These are phyloP conservation scores for Trachurus trachurus DNA, from an alignment of 2,797 vertebrate genomes.

Conservation along the genomic window DNA sequence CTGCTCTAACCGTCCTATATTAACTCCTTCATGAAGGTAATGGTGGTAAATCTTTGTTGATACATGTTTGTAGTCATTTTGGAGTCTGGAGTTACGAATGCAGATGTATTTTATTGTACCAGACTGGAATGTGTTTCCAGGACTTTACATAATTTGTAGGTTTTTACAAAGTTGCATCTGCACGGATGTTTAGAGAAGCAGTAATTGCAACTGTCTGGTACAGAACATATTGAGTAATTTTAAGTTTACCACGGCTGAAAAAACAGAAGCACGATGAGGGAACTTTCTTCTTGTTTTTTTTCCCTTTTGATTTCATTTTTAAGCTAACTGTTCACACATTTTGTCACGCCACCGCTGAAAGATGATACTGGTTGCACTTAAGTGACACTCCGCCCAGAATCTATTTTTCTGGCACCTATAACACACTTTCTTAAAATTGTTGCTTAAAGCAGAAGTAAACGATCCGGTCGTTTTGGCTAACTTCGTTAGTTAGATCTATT, in stretches of 20 bases:
- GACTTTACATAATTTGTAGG: slow-evolving; percentile 14
- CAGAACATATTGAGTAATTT: slow-evolving; percentile 57
- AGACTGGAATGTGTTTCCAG: background rate
- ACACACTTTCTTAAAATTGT: background rate
- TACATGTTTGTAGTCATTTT: background rate
- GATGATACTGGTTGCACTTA: slow-evolving; percentile 23
- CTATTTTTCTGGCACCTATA: background rate
- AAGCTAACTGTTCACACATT: background rate
- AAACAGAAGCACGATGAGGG: slow-evolving; percentile 62
- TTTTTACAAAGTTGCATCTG: slow-evolving; percentile 51
- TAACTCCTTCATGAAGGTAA: background rate
- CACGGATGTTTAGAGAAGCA: slow-evolving; percentile 67
- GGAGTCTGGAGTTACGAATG: background rate
- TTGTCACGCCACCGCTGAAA: background rate
- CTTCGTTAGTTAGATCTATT: no score
- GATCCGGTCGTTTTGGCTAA: no score
- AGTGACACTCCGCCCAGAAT: background rate
- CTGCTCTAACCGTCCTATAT: background rate
- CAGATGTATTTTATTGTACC: background rate
- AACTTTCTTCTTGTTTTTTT: slow-evolving; percentile 46
- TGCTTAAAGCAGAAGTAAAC: no score
- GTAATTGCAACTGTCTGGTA: slow-evolving; percentile 33
- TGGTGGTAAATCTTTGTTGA: background rate
- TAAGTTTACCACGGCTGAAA: slow-evolving; percentile 40
- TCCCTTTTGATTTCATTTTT: slow-evolving; percentile 25